Evolutionary conservation across 53 echinoderm and acorn worm genomes (phyloP).

Genomic region (Holothuria leucospilota): DNA sequence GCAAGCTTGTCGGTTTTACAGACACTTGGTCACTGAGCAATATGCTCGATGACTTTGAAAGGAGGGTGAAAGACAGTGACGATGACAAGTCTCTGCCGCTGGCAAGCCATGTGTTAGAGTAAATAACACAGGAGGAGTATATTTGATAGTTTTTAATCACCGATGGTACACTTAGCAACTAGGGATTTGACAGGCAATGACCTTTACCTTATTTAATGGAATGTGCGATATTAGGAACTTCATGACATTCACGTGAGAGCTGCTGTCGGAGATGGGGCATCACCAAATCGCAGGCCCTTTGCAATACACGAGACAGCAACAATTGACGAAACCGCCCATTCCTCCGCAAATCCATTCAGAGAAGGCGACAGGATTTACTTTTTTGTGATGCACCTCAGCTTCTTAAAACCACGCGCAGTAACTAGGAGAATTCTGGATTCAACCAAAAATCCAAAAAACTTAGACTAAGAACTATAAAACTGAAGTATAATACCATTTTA

Average conservation of each 20-base stretch:
- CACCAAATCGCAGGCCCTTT: slow-evolving; percentile 68
- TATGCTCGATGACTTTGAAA: not conserved
- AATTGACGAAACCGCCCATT: slow-evolving; percentile 19
- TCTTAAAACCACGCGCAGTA: slow-evolving; percentile 67
- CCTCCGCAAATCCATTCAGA: slow-evolving; percentile 37
- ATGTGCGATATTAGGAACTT: slow-evolving; percentile 38
- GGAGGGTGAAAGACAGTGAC: not conserved
- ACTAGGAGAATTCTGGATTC: slow-evolving; percentile 78
- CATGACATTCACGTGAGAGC: slow-evolving; percentile 59
- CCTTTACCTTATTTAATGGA: slow-evolving; percentile 55
- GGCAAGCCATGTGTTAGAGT: slow-evolving; percentile 70
- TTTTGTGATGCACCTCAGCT: slow-evolving; percentile 75
- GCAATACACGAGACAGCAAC: slow-evolving; percentile 1
- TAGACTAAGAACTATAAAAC: not conserved
- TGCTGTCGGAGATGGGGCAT: slow-evolving; percentile 65
- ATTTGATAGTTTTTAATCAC: slow-evolving; percentile 36
- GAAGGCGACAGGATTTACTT: slow-evolving; percentile 58
- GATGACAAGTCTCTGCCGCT: slow-evolving; percentile 23
- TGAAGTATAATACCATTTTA: too few relatives aligned
- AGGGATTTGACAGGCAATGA: slow-evolving; percentile 48
- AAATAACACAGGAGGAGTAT: slow-evolving; percentile 71
- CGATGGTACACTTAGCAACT: slow-evolving; percentile 59
- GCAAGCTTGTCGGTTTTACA: not conserved
- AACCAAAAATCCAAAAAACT: slow-evolving; percentile 52
- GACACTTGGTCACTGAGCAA: not conserved